Percentiles rank a stretch among this genome's conserved stretches.
phyloP scores from a whole-genome alignment of 2,113 vertebrate species.

The Bufo bufo region DNA sequence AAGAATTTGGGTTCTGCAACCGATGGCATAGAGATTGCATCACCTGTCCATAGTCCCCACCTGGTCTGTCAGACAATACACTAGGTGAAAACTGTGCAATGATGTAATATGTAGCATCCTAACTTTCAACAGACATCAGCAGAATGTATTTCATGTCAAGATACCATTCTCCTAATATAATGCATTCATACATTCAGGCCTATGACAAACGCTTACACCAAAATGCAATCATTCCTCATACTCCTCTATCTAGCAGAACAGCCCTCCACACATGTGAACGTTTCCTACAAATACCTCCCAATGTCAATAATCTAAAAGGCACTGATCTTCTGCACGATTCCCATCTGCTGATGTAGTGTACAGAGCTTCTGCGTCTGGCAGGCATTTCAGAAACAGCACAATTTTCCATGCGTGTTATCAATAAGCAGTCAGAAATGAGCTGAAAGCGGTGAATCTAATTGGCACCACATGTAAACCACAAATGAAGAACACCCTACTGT shows the following conservation, averaged over 20 bases:
- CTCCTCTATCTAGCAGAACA: not conserved
- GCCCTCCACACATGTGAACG: conserved; percentile 26
- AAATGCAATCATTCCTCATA: conserved; percentile 5
- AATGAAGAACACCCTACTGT: conserved; percentile 72
- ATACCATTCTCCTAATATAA: not conserved
- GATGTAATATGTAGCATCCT: not conserved
- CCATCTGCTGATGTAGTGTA: conserved; percentile 73
- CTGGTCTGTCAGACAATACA: not conserved
- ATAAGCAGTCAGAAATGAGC: conserved; percentile 60
- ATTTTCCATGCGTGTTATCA: conserved; percentile 77
- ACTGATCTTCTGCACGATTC: conserved; percentile 34
- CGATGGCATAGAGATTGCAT: not conserved
- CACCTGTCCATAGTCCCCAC: not conserved
- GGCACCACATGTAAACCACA: conserved; percentile 76
- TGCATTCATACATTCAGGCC: not conserved
- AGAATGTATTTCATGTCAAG: not conserved
- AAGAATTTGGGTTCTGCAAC: too few relatives aligned
- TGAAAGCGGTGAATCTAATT: conserved; percentile 71
- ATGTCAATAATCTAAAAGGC: conserved; percentile 23
- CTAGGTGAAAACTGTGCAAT: not conserved
- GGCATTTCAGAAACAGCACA: conserved; percentile 71
- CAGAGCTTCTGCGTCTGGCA: conserved; percentile 67
- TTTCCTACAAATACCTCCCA: conserved; percentile 20
- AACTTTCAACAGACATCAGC: not conserved
- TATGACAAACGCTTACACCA: not conserved